Evolutionary conservation across 2,888 invertebrate genomes (phyloP).

Genomic region (Lasioglossum marginatum): DNA sequence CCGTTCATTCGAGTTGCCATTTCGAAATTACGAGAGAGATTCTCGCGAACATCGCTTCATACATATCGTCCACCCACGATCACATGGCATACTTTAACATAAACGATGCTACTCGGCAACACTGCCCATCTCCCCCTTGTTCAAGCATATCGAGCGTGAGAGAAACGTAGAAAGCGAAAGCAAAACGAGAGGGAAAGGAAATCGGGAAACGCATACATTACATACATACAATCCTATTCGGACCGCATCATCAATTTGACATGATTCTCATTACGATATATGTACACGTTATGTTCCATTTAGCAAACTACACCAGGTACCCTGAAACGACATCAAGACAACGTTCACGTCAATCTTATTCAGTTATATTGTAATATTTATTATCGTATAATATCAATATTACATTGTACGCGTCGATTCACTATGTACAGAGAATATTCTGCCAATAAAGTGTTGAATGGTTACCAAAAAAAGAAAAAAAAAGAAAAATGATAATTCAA

Average conservation of each 20-base stretch:
- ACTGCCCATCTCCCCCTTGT: conserved; percentile 46
- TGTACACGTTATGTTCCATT: conserved; percentile 27
- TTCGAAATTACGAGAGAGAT: background rate
- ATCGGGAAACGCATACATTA: background rate
- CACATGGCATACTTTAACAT: conserved; percentile 13
- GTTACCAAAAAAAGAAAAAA: conserved; percentile 71
- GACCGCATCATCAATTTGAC: conserved; percentile 4
- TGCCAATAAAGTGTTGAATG: conserved; percentile 81
- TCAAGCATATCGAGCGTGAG: conserved; percentile 55
- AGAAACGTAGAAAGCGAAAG: background rate
- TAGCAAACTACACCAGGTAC: conserved; percentile 48
- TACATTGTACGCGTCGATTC: conserved; percentile 71
- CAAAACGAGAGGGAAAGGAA: background rate
- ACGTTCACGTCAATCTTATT: conserved; percentile 70
- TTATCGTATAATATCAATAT: conserved; percentile 70
- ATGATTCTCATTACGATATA: background rate
- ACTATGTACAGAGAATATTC: conserved; percentile 80
- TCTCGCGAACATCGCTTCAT: conserved; percentile 20
- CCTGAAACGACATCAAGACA: conserved; percentile 71
- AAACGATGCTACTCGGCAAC: conserved; percentile 40
- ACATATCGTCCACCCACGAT: conserved; percentile 53
- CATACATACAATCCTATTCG: conserved; percentile 10
- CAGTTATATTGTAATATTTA: conserved; percentile 74
- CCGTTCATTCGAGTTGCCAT: background rate
- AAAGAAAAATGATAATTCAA: background rate